phyloP scores from a whole-genome alignment of 2,797 vertebrate genomes.

The Eospalax fontanierii region DNA sequence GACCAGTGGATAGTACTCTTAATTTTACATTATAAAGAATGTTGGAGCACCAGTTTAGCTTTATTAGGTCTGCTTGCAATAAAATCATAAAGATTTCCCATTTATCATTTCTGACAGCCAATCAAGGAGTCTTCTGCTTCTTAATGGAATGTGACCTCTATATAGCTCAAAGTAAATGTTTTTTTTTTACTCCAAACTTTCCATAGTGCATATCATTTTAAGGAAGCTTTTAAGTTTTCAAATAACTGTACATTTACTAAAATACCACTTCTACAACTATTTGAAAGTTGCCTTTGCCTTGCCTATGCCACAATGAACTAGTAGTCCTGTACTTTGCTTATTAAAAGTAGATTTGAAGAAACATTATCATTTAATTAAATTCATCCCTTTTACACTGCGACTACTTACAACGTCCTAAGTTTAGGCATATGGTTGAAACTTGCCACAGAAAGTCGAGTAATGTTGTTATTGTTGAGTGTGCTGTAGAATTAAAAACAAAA shows the following conservation, averaged over 20 bases:
- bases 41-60: slow-evolving; percentile 87
- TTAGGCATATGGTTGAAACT: slow-evolving; percentile 99
- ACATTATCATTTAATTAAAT: slow-evolving; percentile 35
- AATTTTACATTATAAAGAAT: slow-evolving; percentile 90
- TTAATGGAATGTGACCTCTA: slow-evolving; percentile 90
- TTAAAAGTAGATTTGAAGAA: not conserved
- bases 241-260: slow-evolving; percentile 47
- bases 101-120: slow-evolving; percentile 91
- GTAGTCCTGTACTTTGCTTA: not conserved
- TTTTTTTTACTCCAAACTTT: slow-evolving; percentile 60
- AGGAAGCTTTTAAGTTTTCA: slow-evolving; percentile 63
- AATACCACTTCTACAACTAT: not conserved
- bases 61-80: slow-evolving; percentile 91
- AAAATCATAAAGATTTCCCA: slow-evolving; percentile 91
- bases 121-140: slow-evolving; percentile 88
- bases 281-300: not conserved
- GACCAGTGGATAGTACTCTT: slow-evolving; percentile 77
- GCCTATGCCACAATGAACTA: not conserved
- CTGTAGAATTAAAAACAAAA: slow-evolving; percentile 90
- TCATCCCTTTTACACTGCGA: not conserved
- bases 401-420: slow-evolving; percentile 99
- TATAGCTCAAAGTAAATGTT: slow-evolving; percentile 85
- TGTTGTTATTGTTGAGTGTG: slow-evolving; percentile 99
- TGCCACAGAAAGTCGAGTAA: slow-evolving; percentile 97
- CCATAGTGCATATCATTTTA: slow-evolving; percentile 55